phyloP scores from a whole-genome alignment of 2,113 vertebrate species.

The Dryoscopus gambensis region DNA sequence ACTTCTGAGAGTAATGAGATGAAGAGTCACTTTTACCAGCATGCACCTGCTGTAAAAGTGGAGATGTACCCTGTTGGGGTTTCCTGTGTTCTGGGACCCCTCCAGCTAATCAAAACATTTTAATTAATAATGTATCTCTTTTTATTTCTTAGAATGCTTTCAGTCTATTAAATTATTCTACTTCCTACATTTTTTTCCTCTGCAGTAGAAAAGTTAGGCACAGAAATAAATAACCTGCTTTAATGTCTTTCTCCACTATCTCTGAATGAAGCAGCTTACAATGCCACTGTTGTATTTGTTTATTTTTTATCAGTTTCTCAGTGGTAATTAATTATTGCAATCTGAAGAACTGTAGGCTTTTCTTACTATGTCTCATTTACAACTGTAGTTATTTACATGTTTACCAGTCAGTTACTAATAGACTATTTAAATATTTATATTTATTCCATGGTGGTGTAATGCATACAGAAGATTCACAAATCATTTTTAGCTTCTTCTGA shows the following conservation, averaged over 20 bases:
- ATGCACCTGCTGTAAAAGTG: not conserved
- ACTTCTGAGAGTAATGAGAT: not conserved
- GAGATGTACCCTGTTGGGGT: not conserved
- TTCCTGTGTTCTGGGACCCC: not conserved
- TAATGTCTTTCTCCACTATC: not conserved
- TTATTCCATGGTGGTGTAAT: not conserved
- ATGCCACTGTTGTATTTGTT: not conserved
- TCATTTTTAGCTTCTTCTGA: not conserved
- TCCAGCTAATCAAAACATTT: not conserved
- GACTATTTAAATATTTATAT: constrained; percentile 22
- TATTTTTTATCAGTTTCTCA: not conserved
- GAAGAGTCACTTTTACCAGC: not conserved
- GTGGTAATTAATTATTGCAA: not conserved
- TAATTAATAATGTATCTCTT: not conserved
- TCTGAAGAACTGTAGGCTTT: not conserved
- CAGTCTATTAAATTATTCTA: not conserved
- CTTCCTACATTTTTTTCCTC: not conserved
- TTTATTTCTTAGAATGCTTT: not conserved
- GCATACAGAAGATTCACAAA: not conserved
- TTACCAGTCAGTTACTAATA: not conserved
- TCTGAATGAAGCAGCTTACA: not conserved
- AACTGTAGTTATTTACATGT: not conserved
- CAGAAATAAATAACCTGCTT: not conserved
- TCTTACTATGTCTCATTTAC: not conserved
- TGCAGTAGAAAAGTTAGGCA: not conserved